phyloP scores from a whole-genome alignment of 2,888 invertebrate species.

The Tinea pellionella region DNA sequence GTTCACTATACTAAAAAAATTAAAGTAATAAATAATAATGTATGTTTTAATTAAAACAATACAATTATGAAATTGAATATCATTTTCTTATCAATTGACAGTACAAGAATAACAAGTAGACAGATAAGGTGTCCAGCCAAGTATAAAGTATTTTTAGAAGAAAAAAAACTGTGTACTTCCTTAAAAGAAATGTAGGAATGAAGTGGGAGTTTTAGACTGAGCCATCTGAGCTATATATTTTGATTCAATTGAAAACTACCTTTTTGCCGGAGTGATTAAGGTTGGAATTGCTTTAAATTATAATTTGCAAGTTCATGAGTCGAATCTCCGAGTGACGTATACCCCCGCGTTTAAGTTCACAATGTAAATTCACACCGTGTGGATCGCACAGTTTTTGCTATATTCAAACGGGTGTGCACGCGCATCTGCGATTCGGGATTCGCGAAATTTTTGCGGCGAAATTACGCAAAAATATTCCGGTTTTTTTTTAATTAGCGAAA shows the following conservation, averaged over 20 bases:
- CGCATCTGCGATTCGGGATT: background rate
- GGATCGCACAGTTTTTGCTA: background rate
- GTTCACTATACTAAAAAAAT: no score
- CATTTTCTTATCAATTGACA: background rate
- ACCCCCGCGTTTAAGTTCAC: background rate
- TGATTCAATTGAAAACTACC: background rate
- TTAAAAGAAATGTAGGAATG: background rate
- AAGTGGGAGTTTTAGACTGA: background rate
- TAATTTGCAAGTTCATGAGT: background rate
- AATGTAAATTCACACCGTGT: background rate
- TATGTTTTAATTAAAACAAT: background rate
- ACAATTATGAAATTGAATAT: background rate
- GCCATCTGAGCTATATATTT: background rate
- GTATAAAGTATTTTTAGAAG: slow-evolving; percentile 1
- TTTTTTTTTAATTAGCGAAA: no score
- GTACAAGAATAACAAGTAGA: background rate
- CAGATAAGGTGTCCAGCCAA: background rate
- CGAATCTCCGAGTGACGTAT: background rate
- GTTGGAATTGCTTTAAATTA: background rate
- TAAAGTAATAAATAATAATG: background rate
- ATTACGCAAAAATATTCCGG: no score
- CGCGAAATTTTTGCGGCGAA: background rate
- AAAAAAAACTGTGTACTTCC: background rate
- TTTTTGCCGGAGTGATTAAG: background rate
- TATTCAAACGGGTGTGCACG: background rate